Base-by-base conservation (phyloP, 2,888 invertebrate species). In the Stegophylla sp. region DNA sequence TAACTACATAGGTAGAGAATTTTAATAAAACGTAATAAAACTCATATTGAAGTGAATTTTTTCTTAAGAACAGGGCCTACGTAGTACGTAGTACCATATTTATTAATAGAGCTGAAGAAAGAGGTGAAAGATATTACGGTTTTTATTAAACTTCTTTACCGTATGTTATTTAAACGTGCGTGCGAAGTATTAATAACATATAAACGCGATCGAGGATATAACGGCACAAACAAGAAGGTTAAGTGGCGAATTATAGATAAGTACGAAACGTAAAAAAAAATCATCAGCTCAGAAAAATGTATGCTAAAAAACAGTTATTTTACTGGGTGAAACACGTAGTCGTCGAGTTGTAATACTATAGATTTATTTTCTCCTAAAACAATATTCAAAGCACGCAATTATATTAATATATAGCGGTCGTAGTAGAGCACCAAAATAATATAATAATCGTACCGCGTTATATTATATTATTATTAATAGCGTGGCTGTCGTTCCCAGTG, bases 181-280 rank as follows among this genome's bases (percentile, higher is more conserved):
- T 26, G n/a, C 59, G 41, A 23, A 34, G 34, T 75, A 75, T 69
- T 67, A 41, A 77, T 77, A 75, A 75, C 75, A 63, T 75, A 74
- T 75, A 74, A 74, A 63, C 15, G 41, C 51, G 77, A 71, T 61
- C 23, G 67, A 69, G 69, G 41, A 45, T 71, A 79, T 79, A 79
- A 79, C 79, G 79, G 79, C 61, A 79, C 48, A 79, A 79, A 79
- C 71, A 51, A 26, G 79, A 69, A 79, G 79, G 67, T 71, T 51
- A 41, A 75, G 75, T 75, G 63, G 64, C 75, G 64, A 75, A 75
- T 75, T 64, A 51, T 64, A 75, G 64, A 64, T 64, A 64, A 41
- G 74, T 63, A 53, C 34, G 26, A 53, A 71, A 59, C 12, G 61
- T 20, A 64, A 45, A 59, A 74, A n/a, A 67, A 77, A 43, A 75